Base-by-base conservation (phyloP, 2,113 vertebrate species). In the Chlorodrepanis virens region DNA sequence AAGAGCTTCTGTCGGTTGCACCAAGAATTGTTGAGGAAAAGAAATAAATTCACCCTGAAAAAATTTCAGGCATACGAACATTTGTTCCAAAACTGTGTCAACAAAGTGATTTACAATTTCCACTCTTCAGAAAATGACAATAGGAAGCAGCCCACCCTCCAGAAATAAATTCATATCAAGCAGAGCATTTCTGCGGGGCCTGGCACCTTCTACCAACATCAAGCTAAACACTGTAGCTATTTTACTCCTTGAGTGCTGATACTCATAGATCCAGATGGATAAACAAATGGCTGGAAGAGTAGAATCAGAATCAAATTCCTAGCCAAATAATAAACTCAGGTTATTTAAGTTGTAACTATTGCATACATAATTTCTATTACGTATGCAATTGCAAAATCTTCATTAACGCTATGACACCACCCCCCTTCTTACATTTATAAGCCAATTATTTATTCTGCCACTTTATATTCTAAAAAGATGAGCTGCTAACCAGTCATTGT, bases 401-500 rank as follows among this genome's bases (percentile, higher is more conserved):
- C 69, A 86, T 4, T 69, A 70, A 63, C 52, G 35, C 44, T n/a
- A 42, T 14, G 56, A 71, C 31, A 77, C 17, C 52, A 72, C 9
- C 75, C 40, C 35, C 40, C 23, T 68, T 59, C 63, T 68, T 39
- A 17, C 6, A 70, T 71, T 88, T 86, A 59, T 35, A 74, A 80
- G 45, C 54, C 50, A 93, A 83, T 90, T 86, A 57, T 37, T 63
- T 77, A 56, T 65, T 64, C 17, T 47, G 78, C 29, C 23, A 57
- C 40, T 88, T 83, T 12, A 87, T 40, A 50, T 29, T 53, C 61
- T 77, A 88, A 5, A 64, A 57, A 85, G 75, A 91, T 90, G 83
- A 95, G 65, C 71, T 96, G 64, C 78, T 84, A 92, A 79, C 67
- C 82, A 84, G 72, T 94, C 75, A 93, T 20, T 93, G 42, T 50